phyloP scores from a whole-genome alignment of 2,797 vertebrate genomes.

The Ctenochaetus hawaiiensis region DNA sequence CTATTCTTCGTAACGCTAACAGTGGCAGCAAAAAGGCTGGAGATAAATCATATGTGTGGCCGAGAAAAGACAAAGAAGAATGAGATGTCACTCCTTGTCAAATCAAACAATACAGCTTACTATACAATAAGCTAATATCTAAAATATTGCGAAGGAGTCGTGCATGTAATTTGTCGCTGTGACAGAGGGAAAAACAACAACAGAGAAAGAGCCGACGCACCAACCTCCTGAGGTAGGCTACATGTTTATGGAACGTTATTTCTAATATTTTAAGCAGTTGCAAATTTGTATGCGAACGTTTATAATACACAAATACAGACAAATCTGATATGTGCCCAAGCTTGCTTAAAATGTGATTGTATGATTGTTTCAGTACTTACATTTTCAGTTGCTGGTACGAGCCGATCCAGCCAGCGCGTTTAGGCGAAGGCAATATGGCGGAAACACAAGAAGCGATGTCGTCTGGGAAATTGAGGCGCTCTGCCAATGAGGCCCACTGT shows the following conservation, averaged over 20 bases:
- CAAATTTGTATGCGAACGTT: accelerated
- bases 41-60: not conserved
- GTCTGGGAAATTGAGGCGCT: slow-evolving; percentile 87
- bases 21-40: not conserved
- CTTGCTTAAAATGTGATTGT: not conserved
- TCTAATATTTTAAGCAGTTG: not conserved
- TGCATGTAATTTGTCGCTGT: slow-evolving; percentile 49
- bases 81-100: accelerated
- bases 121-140: not conserved
- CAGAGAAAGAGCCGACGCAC: slow-evolving; percentile 58
- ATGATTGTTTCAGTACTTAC: slow-evolving; percentile 80
- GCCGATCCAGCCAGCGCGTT: slow-evolving; percentile 74
- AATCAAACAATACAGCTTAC: accelerated
- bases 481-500: not conserved
- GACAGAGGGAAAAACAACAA: slow-evolving; percentile 75
- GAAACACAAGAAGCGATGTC: slow-evolving; percentile 79
- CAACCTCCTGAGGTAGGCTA: not conserved
- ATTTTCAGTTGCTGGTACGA: slow-evolving; percentile 74
- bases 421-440: slow-evolving; percentile 91
- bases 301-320: accelerated
- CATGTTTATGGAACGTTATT: too few species aligned
- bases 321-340: accelerated
- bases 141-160: not conserved
- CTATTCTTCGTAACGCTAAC: slow-evolving; percentile 28
- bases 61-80: not conserved